Percentiles rank a stretch among this genome's conserved stretches.
These are phyloP conservation scores for Chiloscyllium punctatum DNA, from an alignment of 2,797 vertebrate genomes.

Conservation along the genomic window DNA sequence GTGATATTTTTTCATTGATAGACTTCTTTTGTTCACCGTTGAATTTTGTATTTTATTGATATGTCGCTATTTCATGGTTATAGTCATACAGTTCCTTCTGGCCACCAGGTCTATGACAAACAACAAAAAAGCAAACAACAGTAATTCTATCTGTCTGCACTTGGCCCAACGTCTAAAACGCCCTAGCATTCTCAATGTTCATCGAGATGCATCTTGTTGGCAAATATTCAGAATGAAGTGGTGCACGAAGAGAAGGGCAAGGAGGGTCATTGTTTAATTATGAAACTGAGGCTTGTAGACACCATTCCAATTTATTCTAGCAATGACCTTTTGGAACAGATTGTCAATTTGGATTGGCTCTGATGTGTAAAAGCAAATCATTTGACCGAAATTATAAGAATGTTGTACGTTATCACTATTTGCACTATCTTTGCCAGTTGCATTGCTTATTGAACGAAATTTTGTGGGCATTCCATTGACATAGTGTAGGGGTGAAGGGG, in stretches of 20 bases:
- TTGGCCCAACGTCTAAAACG: no score
- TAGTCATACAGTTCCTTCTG: no score
- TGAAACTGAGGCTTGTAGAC: neutral
- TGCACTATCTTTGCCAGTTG: neutral
- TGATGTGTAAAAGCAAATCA: neutral
- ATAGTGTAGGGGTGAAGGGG: neutral
- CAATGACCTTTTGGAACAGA: neutral
- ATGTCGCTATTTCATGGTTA: neutral
- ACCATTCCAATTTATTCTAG: neutral
- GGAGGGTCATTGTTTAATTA: neutral
- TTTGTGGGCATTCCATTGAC: neutral
- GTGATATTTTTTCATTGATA: no score
- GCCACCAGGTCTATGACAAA: no score
- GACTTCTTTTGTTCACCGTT: neutral
- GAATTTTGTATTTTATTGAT: neutral
- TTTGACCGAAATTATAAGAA: no score
- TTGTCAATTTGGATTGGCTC: neutral
- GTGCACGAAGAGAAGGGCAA: neutral
- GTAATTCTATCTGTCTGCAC: no score
- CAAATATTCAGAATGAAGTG: neutral
- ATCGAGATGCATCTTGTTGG: neutral
- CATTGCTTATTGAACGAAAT: neutral
- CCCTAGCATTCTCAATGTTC: no score
- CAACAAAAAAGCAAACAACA: no score
- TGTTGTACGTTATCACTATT: neutral